Conservation (phyloP, 2,888 invertebrate species). For the Cremastobaeus sp. region DNA sequence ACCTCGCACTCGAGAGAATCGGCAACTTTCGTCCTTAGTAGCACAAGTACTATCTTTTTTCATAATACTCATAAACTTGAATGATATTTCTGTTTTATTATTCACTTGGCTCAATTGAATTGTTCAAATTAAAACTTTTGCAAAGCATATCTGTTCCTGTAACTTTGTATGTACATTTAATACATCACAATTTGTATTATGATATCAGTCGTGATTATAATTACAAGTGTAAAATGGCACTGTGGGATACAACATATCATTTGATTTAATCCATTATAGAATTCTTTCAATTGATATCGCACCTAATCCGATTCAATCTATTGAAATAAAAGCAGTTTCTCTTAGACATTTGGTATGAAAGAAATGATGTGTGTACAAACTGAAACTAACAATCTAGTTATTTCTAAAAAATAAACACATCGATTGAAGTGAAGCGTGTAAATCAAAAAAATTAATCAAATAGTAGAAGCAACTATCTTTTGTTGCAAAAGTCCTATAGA, state of each 20-base stretch:
- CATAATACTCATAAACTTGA: neutral
- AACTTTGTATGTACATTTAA: slow-evolving; percentile 6
- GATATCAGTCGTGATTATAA: neutral
- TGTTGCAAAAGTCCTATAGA: slow-evolving; percentile 15
- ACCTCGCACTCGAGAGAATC: too few species aligned
- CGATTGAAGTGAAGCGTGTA: slow-evolving; percentile 1
- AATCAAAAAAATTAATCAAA: slow-evolving; percentile 36
- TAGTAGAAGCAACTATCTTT: slow-evolving; percentile 32
- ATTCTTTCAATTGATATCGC: too few species aligned
- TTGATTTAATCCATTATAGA: too few species aligned
- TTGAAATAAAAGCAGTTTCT: too few species aligned
- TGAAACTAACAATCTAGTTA: slow-evolving; percentile 1
- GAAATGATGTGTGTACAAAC: neutral
- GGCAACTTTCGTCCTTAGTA: too few species aligned
- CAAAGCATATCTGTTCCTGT: slow-evolving; percentile 2
- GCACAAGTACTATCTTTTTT: too few species aligned
- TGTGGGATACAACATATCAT: too few species aligned
- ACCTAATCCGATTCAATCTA: too few species aligned
- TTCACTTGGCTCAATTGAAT: neutral
- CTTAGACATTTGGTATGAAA: too few species aligned
- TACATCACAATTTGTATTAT: neutral
- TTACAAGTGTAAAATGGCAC: neutral
- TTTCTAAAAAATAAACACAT: neutral
- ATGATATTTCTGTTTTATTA: neutral
- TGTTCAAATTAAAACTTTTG: slow-evolving; percentile 2